Conservation (phyloP, 2,797 vertebrate species). For the Lindbergichthys nudifrons region DNA sequence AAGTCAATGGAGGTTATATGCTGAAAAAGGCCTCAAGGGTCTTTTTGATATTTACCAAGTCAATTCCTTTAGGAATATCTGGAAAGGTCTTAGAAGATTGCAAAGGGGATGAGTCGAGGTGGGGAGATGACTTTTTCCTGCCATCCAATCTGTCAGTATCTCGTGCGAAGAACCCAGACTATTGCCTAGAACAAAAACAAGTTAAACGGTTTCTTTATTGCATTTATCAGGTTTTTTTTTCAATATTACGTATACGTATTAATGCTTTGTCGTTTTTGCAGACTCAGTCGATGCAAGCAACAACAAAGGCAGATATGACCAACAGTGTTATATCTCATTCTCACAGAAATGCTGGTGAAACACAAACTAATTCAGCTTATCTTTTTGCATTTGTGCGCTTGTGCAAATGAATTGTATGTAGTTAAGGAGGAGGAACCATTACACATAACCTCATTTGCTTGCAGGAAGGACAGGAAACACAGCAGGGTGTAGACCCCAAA, state of each 20-base stretch:
- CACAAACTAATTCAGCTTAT: conserved; percentile 26
- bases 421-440: conserved; percentile 27
- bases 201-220: neutral
- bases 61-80: conserved; percentile 34
- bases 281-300: neutral
- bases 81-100: conserved; percentile 34
- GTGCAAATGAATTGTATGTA: neutral
- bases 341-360: neutral
- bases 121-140: conserved; percentile 5
- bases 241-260: neutral
- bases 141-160: conserved; percentile 1
- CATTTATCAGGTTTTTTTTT: neutral
- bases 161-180: neutral
- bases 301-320: neutral
- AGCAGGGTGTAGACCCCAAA: conserved; percentile 25
- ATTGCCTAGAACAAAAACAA: neutral
- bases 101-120: conserved; percentile 7
- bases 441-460: conserved; percentile 27
- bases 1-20: conserved; percentile 20
- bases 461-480: conserved; percentile 35
- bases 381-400: conserved; percentile 9
- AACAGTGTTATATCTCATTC: neutral
- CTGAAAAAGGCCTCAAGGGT: conserved; percentile 9
- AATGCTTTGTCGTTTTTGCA: neutral
- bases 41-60: conserved; percentile 48